These are phyloP conservation scores for Sepiola atlantica DNA, from an alignment of 2,888 invertebrate species.

Conservation along the genomic window DNA sequence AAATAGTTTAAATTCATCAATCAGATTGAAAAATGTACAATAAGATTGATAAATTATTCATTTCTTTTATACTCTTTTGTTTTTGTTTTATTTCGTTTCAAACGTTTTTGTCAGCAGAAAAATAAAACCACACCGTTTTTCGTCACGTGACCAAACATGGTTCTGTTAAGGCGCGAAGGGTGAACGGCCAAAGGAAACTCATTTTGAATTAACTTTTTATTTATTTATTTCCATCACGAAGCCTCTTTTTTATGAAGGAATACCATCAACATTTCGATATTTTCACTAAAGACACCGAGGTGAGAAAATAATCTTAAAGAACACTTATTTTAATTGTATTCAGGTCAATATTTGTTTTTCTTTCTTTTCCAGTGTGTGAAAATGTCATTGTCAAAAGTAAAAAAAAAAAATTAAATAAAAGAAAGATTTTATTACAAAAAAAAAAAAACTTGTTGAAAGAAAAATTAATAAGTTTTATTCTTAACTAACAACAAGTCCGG, in stretches of 20 bases:
- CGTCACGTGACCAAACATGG: constrained; percentile 55
- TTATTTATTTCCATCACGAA: neutral
- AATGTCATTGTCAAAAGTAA: neutral
- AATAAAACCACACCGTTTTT: constrained; percentile 50
- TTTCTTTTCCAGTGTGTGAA: neutral
- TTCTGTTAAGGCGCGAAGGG: constrained; percentile 53
- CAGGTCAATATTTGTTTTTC: neutral
- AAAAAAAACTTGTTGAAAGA: neutral
- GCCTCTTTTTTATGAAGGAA: neutral
- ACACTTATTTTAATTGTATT: neutral
- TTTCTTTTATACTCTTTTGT: neutral
- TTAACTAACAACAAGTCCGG: too few relatives aligned
- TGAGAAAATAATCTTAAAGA: neutral
- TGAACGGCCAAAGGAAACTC: constrained; percentile 50
- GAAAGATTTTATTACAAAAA: neutral
- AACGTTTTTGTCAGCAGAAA: neutral
- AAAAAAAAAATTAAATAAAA: neutral
- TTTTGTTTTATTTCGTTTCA: neutral
- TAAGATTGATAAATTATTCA: neutral
- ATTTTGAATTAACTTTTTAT: neutral
- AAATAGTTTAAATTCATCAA: neutral
- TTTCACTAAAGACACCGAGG: neutral
- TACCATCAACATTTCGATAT: neutral
- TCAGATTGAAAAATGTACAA: neutral
- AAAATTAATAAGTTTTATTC: neutral